Evolutionary conservation across 2,113 vertebrate genomes (phyloP).

Genomic region (Vombatus ursinus): DNA sequence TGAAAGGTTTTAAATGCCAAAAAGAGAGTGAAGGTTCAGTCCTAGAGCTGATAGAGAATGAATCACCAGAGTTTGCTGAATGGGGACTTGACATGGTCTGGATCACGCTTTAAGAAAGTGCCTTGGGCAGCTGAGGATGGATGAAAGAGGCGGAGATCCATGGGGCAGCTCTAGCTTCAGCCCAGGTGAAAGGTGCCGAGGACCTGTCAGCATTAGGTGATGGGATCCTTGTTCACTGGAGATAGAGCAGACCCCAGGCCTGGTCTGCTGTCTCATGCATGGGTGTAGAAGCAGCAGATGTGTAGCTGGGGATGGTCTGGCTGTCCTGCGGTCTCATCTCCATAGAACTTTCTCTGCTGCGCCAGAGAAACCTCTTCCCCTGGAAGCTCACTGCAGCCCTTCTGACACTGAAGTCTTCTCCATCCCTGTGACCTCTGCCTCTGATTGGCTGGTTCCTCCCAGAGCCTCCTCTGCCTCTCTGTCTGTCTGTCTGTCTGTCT

Average conservation of each 20-base stretch:
- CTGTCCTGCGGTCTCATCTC: neutral
- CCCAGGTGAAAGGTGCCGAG: neutral
- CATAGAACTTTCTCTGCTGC: neutral
- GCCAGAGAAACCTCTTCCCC: neutral
- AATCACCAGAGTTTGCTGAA: neutral
- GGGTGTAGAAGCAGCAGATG: neutral
- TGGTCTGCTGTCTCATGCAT: neutral
- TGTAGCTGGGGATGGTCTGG: too few species aligned
- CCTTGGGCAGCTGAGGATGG: neutral
- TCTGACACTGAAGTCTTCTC: neutral
- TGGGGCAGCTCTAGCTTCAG: neutral
- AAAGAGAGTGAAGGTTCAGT: neutral
- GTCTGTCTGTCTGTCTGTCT: too few species aligned
- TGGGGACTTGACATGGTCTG: neutral
- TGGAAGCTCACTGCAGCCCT: neutral
- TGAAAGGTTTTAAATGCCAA: neutral
- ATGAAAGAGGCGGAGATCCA: neutral
- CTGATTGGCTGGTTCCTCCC: neutral
- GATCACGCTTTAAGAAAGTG: neutral
- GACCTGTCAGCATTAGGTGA: neutral
- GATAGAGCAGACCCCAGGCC: rapidly evolving
- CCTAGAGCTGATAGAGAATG: neutral
- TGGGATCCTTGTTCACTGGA: neutral
- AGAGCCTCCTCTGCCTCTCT: too few species aligned
- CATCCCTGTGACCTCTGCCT: neutral